A percentile compares a stretch with the other conserved stretches of the same genome.
Conservation (phyloP, 2,113 vertebrate genomes). For the Pachycephala philippinensis region DNA sequence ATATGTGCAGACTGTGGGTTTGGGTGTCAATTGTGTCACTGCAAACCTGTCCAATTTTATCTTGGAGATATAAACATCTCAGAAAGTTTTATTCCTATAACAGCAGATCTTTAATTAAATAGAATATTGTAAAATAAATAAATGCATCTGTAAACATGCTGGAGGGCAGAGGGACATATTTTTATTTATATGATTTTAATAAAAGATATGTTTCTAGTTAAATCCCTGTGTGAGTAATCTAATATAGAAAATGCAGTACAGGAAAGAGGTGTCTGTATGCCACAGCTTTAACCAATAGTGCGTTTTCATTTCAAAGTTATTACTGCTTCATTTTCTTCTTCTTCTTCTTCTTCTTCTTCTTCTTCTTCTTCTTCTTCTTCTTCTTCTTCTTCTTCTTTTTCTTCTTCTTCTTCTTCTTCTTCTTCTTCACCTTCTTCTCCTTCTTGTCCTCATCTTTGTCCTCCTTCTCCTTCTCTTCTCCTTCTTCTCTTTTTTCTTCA, state of each 20-base stretch:
- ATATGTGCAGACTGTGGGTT: background rate
- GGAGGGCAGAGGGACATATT: slow-evolving; percentile 42
- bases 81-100: slow-evolving; percentile 35
- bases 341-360: background rate
- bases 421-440: background rate
- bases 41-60: background rate
- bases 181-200: slow-evolving; percentile 51
- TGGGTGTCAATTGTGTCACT: background rate
- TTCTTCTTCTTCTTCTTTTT: background rate
- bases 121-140: slow-evolving; percentile 51
- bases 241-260: background rate
- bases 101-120: slow-evolving; percentile 52
- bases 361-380: background rate
- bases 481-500: background rate
- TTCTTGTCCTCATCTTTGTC: too few relatives aligned
- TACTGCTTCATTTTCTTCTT: background rate
- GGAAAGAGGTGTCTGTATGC: background rate
- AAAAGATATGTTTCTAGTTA: slow-evolving; percentile 51
- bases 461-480: background rate
- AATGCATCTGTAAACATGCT: slow-evolving; percentile 38
- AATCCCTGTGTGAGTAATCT: background rate
- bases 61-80: background rate
- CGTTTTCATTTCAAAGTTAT: background rate
- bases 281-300: background rate
- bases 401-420: background rate